phyloP scores from a whole-genome alignment of 2,888 invertebrate genomes.

The Andrena marginata region DNA sequence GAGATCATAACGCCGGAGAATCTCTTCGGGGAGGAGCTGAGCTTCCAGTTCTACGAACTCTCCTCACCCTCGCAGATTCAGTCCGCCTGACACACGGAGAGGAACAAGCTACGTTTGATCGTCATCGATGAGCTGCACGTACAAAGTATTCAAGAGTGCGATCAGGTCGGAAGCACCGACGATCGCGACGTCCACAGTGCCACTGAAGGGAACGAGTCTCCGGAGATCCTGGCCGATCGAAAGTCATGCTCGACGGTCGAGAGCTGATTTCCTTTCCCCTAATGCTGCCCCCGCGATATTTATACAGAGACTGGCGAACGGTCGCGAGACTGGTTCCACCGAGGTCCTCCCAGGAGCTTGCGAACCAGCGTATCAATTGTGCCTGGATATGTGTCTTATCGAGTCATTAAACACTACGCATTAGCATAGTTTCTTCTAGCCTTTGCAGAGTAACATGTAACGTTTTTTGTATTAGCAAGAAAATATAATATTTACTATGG shows the following conservation, averaged over 20 bases:
- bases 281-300: conserved; percentile 25
- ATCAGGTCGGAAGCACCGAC: conserved; percentile 32
- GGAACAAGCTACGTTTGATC: conserved; percentile 77
- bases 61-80: conserved; percentile 83
- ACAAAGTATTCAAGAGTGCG: conserved; percentile 66
- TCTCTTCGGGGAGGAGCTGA: conserved; percentile 86
- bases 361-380: conserved; percentile 40
- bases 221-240: conserved; percentile 12
- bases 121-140: conserved; percentile 75
- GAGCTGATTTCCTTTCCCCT: conserved; percentile 48
- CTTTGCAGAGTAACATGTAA: conserved; percentile 78
- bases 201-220: conserved; percentile 19
- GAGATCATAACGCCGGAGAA: conserved; percentile 86
- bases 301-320: conserved; percentile 15
- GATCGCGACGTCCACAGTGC: conserved; percentile 16
- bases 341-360: background rate
- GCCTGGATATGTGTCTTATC: conserved; percentile 63
- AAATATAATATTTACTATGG: conserved; percentile 82
- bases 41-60: conserved; percentile 86
- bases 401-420: conserved; percentile 74
- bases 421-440: conserved; percentile 78
- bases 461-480: conserved; percentile 83
- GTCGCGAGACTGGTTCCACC: background rate
- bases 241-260: background rate
- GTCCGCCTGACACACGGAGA: conserved; percentile 82